A percentile compares a stretch with the other conserved stretches of the same genome.
These are phyloP conservation scores for Isurus oxyrinchus DNA, from an alignment of 2,113 vertebrate species.

Conservation along the genomic window DNA sequence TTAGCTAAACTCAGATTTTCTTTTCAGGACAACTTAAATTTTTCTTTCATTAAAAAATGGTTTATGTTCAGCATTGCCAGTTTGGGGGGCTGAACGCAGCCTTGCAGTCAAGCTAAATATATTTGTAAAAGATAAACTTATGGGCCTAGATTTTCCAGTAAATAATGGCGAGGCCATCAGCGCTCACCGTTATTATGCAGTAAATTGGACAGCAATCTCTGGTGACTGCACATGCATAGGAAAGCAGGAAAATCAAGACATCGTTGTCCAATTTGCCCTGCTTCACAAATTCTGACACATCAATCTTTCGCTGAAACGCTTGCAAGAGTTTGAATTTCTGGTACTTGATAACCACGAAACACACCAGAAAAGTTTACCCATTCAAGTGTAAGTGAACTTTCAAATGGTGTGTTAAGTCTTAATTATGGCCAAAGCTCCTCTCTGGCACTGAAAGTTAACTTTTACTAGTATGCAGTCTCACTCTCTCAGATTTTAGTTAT, in stretches of 20 bases:
- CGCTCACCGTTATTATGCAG: no score
- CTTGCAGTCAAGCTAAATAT: background rate
- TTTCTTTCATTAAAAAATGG: background rate
- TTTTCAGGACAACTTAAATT: background rate
- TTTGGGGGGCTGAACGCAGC: background rate
- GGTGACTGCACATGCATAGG: no score
- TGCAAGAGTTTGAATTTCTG: background rate
- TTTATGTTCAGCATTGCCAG: background rate
- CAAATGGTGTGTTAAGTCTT: background rate
- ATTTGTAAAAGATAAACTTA: background rate
- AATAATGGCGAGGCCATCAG: background rate
- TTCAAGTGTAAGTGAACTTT: background rate
- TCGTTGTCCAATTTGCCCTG: background rate
- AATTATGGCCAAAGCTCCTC: background rate
- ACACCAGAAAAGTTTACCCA: background rate
- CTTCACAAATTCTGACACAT: background rate
- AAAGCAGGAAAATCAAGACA: background rate
- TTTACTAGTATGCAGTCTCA: background rate
- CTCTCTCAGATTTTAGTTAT: background rate
- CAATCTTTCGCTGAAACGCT: background rate
- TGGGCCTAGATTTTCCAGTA: background rate
- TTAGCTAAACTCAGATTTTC: background rate
- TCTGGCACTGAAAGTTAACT: background rate
- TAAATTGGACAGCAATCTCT: no score
- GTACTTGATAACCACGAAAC: background rate